Evolutionary conservation across 2,888 invertebrate species (phyloP).

Genomic region (Pseudococcus viburni): DNA sequence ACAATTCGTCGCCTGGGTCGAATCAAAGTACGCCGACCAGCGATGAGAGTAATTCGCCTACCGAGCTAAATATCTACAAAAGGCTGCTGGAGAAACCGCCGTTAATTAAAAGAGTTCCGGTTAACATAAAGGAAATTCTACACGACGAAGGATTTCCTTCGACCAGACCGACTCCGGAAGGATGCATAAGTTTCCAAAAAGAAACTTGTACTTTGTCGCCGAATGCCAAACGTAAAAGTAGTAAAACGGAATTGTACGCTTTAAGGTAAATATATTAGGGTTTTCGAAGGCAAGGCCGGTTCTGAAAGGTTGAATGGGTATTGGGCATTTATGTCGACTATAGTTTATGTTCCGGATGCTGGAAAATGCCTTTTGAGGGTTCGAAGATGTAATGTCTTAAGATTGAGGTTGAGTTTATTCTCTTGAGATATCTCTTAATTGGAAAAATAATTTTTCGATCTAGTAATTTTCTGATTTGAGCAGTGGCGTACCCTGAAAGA

Average conservation of each 20-base stretch:
- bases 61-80: constrained; percentile 88
- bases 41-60: constrained; percentile 90
- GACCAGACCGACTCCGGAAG: constrained; percentile 61
- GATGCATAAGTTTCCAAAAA: constrained; percentile 63
- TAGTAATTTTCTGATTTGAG: no score
- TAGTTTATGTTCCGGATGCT: no score
- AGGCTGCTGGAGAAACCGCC: constrained; percentile 86
- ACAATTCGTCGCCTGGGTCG: constrained; percentile 69
- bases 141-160: constrained; percentile 59
- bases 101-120: constrained; percentile 79
- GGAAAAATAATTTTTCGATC: no score
- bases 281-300: no score
- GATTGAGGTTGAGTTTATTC: no score
- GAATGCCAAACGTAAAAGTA: constrained; percentile 31
- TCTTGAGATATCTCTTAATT: no score
- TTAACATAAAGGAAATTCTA: constrained; percentile 38
- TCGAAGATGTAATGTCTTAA: no score
- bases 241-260: constrained; percentile 21
- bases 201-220: constrained; percentile 58
- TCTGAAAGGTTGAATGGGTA: no score
- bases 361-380: no score
- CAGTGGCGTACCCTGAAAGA: no score
- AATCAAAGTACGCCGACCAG: constrained; percentile 73
- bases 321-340: no score
- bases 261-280: constrained; percentile 17